These are phyloP conservation scores for Triplophysa yarkandensis DNA, from an alignment of 2,797 vertebrate species.

Conservation along the genomic window DNA sequence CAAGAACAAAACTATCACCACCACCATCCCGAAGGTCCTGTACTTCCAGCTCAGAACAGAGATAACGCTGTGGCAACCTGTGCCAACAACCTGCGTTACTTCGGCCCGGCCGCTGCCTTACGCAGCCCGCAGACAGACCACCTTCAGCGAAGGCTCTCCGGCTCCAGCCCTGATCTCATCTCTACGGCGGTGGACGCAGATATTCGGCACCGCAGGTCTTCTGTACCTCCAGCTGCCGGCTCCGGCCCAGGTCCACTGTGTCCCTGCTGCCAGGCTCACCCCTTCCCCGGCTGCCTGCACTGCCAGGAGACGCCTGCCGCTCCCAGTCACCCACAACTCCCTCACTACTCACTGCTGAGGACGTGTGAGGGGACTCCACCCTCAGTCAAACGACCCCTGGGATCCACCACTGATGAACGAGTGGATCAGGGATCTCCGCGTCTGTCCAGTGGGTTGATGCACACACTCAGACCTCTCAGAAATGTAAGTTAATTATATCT, in stretches of 20 bases:
- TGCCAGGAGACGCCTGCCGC: constrained; percentile 74
- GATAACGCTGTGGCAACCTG: constrained; percentile 88
- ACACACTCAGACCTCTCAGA: constrained; percentile 82
- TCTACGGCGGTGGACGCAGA: constrained; percentile 84
- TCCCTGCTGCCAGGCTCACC: constrained; percentile 82
- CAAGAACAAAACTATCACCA: constrained; percentile 64
- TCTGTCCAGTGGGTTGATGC: constrained; percentile 79
- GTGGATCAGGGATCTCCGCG: constrained; percentile 69
- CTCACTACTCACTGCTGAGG: constrained; percentile 69
- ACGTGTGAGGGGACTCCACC: constrained; percentile 68
- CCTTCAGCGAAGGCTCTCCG: constrained; percentile 83
- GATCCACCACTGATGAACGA: constrained; percentile 54
- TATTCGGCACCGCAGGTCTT: constrained; percentile 69
- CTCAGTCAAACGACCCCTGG: constrained; percentile 17
- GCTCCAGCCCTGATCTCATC: constrained; percentile 92
- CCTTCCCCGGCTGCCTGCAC: constrained; percentile 81
- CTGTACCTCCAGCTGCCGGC: constrained; percentile 39
- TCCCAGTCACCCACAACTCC: constrained; percentile 70
- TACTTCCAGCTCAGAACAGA: constrained; percentile 75
- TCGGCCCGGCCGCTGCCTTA: constrained; percentile 91
- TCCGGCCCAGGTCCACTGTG: constrained; percentile 70
- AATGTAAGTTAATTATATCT: constrained; percentile 77
- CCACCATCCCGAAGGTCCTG: constrained; percentile 65
- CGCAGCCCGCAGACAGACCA: constrained; percentile 94
- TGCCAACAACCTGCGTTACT: constrained; percentile 93